Percentiles rank a stretch among this genome's conserved stretches.
phyloP scores from a whole-genome alignment of 2,888 invertebrate species.

The Pelosia muscerda region DNA sequence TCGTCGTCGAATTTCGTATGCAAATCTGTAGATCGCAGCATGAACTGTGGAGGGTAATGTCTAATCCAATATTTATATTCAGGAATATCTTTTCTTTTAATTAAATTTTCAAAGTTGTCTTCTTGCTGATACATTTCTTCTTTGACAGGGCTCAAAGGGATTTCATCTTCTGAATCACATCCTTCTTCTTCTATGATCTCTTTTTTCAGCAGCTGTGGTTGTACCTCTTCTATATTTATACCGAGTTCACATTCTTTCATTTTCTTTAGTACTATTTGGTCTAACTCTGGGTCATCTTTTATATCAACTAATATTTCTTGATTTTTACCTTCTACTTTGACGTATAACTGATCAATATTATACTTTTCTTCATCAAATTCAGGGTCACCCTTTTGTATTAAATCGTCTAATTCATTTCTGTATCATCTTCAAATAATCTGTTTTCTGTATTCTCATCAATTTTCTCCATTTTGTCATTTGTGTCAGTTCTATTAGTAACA shows the following conservation, averaged over 20 bases:
- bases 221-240: slow-evolving; percentile 21
- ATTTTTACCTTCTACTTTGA: slow-evolving; percentile 57
- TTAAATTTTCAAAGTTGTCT: slow-evolving; percentile 51
- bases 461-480: slow-evolving; percentile 25
- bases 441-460: slow-evolving; percentile 39
- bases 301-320: slow-evolving; percentile 34
- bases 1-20: slow-evolving; percentile 62
- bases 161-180: slow-evolving; percentile 66
- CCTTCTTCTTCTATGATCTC: slow-evolving; percentile 23
- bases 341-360: slow-evolving; percentile 69
- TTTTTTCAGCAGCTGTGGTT: slow-evolving; percentile 26
- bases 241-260: slow-evolving; percentile 39
- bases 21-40: slow-evolving; percentile 38
- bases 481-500: slow-evolving; percentile 17
- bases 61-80: slow-evolving; percentile 71
- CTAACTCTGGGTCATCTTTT: slow-evolving; percentile 58
- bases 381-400: slow-evolving; percentile 61
- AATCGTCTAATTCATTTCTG: slow-evolving; percentile 55
- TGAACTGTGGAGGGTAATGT: slow-evolving; percentile 53
- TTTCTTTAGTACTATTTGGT: slow-evolving; percentile 49
- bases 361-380: slow-evolving; percentile 71
- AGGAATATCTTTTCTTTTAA: slow-evolving; percentile 48
- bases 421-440: slow-evolving; percentile 53
- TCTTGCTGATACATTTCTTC: slow-evolving; percentile 36
- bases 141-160: slow-evolving; percentile 58